Percentiles rank a stretch among this genome's conserved stretches.
These are phyloP conservation scores for Scaptomyza hsui DNA, from an alignment of 1,140 invertebrate genomes.

Conservation along the genomic window DNA sequence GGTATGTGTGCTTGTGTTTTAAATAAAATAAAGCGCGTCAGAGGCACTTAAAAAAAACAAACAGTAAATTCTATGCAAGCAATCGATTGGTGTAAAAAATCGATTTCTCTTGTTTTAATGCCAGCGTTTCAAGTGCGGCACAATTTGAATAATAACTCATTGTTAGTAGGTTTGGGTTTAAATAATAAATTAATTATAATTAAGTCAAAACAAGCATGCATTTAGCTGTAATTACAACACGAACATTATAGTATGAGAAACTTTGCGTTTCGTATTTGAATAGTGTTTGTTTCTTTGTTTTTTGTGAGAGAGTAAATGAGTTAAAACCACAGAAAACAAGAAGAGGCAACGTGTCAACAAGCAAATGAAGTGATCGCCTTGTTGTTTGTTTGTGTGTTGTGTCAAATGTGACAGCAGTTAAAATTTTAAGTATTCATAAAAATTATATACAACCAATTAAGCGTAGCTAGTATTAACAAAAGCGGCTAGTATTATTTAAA, in stretches of 20 bases:
- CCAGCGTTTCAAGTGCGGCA: constrained; percentile 19
- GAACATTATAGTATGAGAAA: constrained; percentile 20
- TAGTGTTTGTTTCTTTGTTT: constrained; percentile 28
- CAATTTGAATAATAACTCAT: constrained; percentile 6
- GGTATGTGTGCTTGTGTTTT: constrained; percentile 32
- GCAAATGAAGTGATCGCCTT: constrained; percentile 67
- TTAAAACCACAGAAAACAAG: constrained; percentile 15
- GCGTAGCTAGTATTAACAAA: constrained; percentile 55
- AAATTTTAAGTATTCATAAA: neutral
- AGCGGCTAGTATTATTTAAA: constrained; percentile 33
- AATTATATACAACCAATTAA: constrained; percentile 43
- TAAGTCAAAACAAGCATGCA: constrained; percentile 52
- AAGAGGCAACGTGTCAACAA: constrained; percentile 39
- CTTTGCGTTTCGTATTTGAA: neutral
- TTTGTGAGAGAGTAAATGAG: constrained; percentile 30
- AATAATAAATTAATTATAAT: constrained; percentile 29
- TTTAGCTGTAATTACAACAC: constrained; percentile 36
- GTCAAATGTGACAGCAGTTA: constrained; percentile 19
- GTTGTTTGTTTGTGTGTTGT: constrained; percentile 18
- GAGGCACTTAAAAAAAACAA: constrained; percentile 8
- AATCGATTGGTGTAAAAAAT: constrained; percentile 20
- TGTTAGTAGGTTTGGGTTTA: constrained; percentile 15
- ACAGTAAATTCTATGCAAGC: constrained; percentile 13
- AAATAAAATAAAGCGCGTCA: neutral
- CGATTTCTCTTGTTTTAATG: constrained; percentile 11